These are phyloP conservation scores for Anthonomus grandis DNA, from an alignment of 1,140 invertebrate genomes.

Conservation along the genomic window DNA sequence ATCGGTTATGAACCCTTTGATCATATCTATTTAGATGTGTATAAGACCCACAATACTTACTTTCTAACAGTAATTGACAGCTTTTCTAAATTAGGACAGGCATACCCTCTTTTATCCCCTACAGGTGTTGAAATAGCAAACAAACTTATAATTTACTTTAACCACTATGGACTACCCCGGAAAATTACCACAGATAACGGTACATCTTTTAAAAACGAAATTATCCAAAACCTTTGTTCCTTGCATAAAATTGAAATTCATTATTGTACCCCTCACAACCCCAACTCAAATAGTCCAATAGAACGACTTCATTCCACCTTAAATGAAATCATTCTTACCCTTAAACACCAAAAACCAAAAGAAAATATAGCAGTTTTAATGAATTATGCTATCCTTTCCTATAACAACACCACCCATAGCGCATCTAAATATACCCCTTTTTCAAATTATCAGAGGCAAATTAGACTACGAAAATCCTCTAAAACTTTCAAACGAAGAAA, in stretches of 20 bases:
- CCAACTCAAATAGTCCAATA: conserved; percentile 1
- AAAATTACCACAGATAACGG: conserved; percentile 8
- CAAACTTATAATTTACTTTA: conserved; percentile 2
- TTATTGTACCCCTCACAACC: conserved; percentile 2
- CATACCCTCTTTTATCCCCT: neutral
- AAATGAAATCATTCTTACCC: neutral
- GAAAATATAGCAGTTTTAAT: conserved; percentile 12
- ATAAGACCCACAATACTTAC: conserved; percentile 12
- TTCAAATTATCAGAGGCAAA: conserved; percentile 20
- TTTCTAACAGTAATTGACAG: conserved; percentile 2
- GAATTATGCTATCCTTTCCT: conserved; percentile 1
- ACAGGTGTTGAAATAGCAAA: conserved; percentile 1
- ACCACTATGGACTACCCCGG: neutral
- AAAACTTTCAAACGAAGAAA: no score
- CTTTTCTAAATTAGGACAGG: conserved; percentile 15
- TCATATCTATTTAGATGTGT: conserved; percentile 38
- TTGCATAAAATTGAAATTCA: conserved; percentile 12
- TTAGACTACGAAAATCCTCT: no score
- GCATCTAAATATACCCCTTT: conserved; percentile 8
- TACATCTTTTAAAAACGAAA: conserved; percentile 3
- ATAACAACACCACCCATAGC: conserved; percentile 12
- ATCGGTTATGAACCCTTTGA: conserved; percentile 37
- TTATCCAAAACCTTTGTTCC: conserved; percentile 7
- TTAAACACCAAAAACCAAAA: conserved; percentile 3
- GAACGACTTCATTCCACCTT: conserved; percentile 12